Evolutionary conservation across 2,888 invertebrate genomes (phyloP).

Genomic region (Melikaiella ostensackeni): DNA sequence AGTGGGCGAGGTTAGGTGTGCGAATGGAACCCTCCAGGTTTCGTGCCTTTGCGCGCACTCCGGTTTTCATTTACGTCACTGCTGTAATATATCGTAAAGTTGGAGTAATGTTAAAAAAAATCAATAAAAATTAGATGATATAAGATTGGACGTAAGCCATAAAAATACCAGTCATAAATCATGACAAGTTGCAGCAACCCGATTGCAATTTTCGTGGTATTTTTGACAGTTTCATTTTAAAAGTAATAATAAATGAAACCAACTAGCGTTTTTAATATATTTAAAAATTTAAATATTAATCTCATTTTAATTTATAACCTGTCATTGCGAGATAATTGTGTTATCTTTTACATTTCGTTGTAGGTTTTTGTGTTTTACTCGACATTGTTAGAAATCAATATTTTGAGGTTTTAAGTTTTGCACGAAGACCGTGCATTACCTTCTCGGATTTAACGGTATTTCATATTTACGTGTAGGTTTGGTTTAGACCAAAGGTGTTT

Average conservation of each 20-base stretch:
- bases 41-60: constrained; percentile 39
- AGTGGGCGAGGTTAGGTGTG: constrained; percentile 26
- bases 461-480: not conserved
- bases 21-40: constrained; percentile 30
- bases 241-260: not conserved
- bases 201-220: not conserved
- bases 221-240: not conserved
- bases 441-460: constrained; percentile 4
- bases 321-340: not conserved
- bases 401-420: not conserved
- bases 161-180: not conserved
- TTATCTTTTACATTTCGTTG: not conserved
- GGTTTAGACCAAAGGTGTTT: not conserved
- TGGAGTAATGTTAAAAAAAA: constrained; percentile 4
- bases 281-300: too few relatives aligned
- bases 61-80: constrained; percentile 35
- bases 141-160: not conserved
- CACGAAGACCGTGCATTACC: not conserved
- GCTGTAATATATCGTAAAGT: constrained; percentile 23
- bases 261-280: too few relatives aligned
- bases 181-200: not conserved
- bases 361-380: not conserved
- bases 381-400: not conserved
- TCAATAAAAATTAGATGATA: not conserved
- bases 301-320: not conserved